These are phyloP conservation scores for Carabus problematicus DNA, from an alignment of 2,888 invertebrate species.

Conservation along the genomic window DNA sequence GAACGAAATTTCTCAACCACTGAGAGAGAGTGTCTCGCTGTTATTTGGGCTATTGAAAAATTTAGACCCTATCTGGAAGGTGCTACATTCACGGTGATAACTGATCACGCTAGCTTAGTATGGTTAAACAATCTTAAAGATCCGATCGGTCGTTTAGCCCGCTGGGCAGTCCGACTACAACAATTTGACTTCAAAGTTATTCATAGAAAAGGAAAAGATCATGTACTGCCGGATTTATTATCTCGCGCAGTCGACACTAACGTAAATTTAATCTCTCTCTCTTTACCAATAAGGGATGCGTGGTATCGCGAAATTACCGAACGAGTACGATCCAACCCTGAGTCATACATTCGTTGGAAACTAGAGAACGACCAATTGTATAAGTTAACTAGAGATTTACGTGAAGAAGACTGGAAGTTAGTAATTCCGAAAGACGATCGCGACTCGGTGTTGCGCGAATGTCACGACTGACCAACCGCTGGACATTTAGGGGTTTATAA, in stretches of 20 bases:
- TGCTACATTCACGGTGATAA: no score
- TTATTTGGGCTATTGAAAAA: no score
- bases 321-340: background rate
- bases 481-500: no score
- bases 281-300: background rate
- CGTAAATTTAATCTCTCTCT: background rate
- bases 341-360: background rate
- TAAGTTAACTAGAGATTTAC: no score
- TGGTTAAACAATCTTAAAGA: slow-evolving; percentile 42
- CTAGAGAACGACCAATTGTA: no score
- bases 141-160: slow-evolving; percentile 35
- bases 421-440: slow-evolving; percentile 3
- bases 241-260: slow-evolving; percentile 32
- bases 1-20: no score
- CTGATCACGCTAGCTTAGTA: background rate
- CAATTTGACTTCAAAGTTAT: slow-evolving; percentile 38
- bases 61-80: no score
- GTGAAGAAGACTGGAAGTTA: no score
- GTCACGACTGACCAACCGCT: no score
- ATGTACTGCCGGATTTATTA: slow-evolving; percentile 43
- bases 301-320: slow-evolving; percentile 4
- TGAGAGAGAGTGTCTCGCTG: no score
- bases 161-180: slow-evolving; percentile 41
- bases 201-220: slow-evolving; percentile 44
- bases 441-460: no score